Conservation (phyloP, 2,888 invertebrate species). For the Coenonympha arcania region DNA sequence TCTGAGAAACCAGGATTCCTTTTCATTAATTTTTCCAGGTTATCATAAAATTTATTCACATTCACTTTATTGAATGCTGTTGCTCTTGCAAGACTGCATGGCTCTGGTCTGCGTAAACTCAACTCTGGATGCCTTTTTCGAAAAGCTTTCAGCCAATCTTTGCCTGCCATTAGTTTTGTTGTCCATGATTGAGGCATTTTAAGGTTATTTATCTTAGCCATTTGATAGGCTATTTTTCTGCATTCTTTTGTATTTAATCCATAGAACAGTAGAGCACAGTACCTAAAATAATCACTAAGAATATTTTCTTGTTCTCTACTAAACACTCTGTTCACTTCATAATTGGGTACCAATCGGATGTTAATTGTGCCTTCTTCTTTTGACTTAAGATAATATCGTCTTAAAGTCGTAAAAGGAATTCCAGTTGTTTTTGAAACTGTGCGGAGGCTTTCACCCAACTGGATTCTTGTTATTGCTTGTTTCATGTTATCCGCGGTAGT, state of each 20-base stretch:
- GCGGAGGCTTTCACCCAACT: no score
- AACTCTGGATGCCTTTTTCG: neutral
- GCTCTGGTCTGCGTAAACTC: neutral
- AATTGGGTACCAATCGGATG: no score
- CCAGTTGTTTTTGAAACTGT: no score
- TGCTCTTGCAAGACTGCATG: neutral
- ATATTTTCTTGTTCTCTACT: neutral
- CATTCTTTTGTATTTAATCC: neutral
- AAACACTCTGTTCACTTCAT: no score
- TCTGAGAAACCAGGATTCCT: neutral
- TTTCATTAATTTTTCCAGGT: neutral
- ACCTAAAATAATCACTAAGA: neutral
- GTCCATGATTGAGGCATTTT: neutral
- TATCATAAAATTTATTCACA: neutral
- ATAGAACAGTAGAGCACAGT: neutral
- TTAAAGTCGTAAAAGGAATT: no score
- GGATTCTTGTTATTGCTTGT: no score
- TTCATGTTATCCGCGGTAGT: no score
- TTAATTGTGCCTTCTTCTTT: no score
- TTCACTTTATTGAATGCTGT: neutral
- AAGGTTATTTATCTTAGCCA: neutral
- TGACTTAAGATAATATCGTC: no score
- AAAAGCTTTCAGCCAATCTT: neutral
- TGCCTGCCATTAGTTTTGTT: neutral
- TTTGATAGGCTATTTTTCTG: neutral